Base-by-base conservation (phyloP, 2,797 vertebrate genomes). In the Pterois miles region DNA sequence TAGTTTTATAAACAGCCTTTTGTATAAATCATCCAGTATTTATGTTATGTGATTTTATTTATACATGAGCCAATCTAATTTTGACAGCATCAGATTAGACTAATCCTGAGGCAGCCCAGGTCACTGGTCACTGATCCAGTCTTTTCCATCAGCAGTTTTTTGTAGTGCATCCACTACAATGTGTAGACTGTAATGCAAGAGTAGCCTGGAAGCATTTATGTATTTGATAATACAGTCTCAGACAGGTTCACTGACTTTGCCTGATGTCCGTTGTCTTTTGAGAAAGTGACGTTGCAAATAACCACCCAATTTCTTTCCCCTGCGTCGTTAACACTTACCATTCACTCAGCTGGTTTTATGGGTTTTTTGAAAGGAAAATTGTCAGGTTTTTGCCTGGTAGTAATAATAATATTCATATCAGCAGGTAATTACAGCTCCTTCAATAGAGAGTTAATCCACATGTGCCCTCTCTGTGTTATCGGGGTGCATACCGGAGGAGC, bases 401-500 rank as follows among this genome's bases (percentile, higher is more conserved):
- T 78, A 85, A 79, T 90, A 88, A 85, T 92, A 92, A 88, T 89
- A 86, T 87, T 93, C 86, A 90, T 89, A 91, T 91, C 83, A 80
- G 89, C 84, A 89, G 85, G 90, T 93, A 93, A 93, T 92, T 94
- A 93, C 86, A 88, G 78, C 90, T 89, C 81, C 75, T 90, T 93
- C 81, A 91, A 88, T 91, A 78, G 85, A 84, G 84, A 74, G 88
- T 84, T 94, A 93, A 94, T 93, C 92, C 91, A 86, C 74, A 68
- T 81, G 74, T 90, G 89, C 81, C 90, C 86, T 88, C 75, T 84
- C 73, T 89, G 82, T 88, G 88, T 93, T 93, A 92, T 93, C 89
- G 25, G 80, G 79, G 82, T 74, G 74, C 85, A 82, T 90, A 82
- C 90, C 80, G 64, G 73, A 23, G 69, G 64, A 81, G 86, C 87